phyloP scores from a whole-genome alignment of 30 jellyfish, hydroid and myxozoan species.

The Aurelia aurita region DNA sequence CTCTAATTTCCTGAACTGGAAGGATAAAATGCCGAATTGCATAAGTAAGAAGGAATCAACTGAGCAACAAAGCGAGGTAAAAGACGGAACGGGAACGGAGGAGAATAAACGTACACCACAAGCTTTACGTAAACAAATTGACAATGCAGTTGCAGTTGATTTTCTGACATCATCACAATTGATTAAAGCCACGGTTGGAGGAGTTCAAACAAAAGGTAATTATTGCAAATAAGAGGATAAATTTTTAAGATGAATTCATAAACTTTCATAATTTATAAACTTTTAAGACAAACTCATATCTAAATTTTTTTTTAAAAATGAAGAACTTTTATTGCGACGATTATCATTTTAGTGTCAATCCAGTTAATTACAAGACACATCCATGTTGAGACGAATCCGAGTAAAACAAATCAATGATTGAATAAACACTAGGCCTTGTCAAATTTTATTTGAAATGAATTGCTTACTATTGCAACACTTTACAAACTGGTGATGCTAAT shows the following conservation, averaged over 20 bases:
- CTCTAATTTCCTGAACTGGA: slow-evolving; percentile 90
- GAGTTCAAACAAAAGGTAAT: slow-evolving; percentile 51
- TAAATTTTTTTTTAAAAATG: neutral
- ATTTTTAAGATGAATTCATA: neutral
- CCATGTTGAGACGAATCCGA: too few species aligned
- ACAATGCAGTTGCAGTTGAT: slow-evolving; percentile 72
- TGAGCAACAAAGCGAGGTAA: neutral
- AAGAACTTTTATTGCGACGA: too few species aligned
- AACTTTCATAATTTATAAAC: neutral
- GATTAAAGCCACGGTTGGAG: slow-evolving; percentile 66
- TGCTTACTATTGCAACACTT: too few species aligned
- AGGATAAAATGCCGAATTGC: slow-evolving; percentile 73
- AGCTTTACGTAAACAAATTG: slow-evolving; percentile 60
- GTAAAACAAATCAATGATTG: too few species aligned
- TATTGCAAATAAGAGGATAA: neutral
- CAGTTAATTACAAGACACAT: too few species aligned
- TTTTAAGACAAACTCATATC: neutral
- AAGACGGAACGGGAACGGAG: neutral
- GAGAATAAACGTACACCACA: slow-evolving; percentile 1
- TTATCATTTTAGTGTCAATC: too few species aligned
- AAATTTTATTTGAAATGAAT: too few species aligned
- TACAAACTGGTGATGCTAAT: too few species aligned
- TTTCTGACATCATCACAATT: slow-evolving; percentile 61
- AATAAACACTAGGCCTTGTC: too few species aligned
- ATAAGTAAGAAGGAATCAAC: neutral